Base-by-base conservation (phyloP, 2,888 invertebrate species). In the Alcis repandata region DNA sequence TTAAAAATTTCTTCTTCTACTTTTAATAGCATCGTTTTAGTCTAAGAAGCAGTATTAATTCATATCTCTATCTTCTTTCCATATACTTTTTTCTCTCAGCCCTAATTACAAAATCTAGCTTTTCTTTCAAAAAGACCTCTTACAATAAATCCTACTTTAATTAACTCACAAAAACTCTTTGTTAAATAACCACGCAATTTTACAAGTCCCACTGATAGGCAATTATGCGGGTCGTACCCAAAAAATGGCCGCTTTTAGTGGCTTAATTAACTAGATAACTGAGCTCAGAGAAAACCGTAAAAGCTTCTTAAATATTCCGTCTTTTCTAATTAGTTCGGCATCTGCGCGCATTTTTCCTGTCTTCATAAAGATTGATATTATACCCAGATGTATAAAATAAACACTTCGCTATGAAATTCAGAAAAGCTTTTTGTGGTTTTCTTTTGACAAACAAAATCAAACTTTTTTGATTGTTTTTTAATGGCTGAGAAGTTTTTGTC, bases 191-290 rank as follows among this genome's bases (percentile, higher is more conserved):
- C 51, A 51, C 19, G 51, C 51, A 36, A n/a, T 51, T 36, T 33
- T 20, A 13, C 22, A 15, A 38, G 40, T 27, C 49, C 17, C 48
- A 11, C 10, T 19, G 49, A 49, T 33, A 22, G 27, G 45, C 43
- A 59, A 52, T 52, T 52, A 59, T n/a, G 41, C 2, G 33, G 49
- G 36, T 33, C n/a, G 32, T 59, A 45, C 1, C 13, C 43, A 17
- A 56, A 62, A 62, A 62, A 49, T 11, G 41, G 15, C 20, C 17
- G 15, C 40, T 15, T 41, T 48, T 9, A 40, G 27, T 17, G 40
- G 33, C 41, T 49, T 56, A 62, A 62, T 62, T 56, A 62, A 33
- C 41, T 33, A 62, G 49, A 49, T 48, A 56, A 54, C 32, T 8
- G 38, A 22, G 33, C 22, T 22, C 19, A 15, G 49, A 43, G 32